Evolutionary conservation across 2,113 vertebrate species (phyloP).

Genomic region (Colistium nudipinnis): DNA sequence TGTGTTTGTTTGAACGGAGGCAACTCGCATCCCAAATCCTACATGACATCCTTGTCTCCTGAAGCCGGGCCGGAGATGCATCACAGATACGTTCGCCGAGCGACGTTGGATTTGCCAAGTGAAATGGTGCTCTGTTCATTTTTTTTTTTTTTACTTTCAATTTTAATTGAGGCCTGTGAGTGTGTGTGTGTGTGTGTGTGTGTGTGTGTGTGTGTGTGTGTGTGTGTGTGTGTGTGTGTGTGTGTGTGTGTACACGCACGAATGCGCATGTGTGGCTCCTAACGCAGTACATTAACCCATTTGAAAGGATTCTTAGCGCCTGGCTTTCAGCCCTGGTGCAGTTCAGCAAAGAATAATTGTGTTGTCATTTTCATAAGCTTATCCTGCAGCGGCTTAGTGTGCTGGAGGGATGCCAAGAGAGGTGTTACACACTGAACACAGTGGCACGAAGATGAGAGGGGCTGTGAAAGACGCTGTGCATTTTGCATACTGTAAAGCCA

Average conservation of each 20-base stretch:
- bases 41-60: slow-evolving; percentile 50
- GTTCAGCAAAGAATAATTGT: slow-evolving; percentile 50
- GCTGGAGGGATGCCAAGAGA: slow-evolving; percentile 54
- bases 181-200: slow-evolving; percentile 11
- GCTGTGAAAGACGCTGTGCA: neutral
- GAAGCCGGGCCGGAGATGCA: slow-evolving; percentile 28
- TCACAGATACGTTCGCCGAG: slow-evolving; percentile 42
- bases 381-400: slow-evolving; percentile 42
- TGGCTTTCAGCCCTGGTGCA: slow-evolving; percentile 31
- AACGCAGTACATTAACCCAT: slow-evolving; percentile 24
- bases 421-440: slow-evolving; percentile 33
- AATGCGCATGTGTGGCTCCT: neutral
- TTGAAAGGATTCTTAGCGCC: slow-evolving; percentile 35
- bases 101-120: slow-evolving; percentile 45
- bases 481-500: neutral
- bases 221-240: neutral
- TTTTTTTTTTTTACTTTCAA: slow-evolving; percentile 23
- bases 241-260: neutral
- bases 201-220: neutral
- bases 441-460: slow-evolving; percentile 2
- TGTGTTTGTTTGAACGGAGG: slow-evolving; percentile 70
- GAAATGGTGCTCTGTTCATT: slow-evolving; percentile 15
- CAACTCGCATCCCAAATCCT: slow-evolving; percentile 55
- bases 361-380: slow-evolving; percentile 59
- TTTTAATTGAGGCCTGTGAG: no score